Conservation (phyloP, 2,888 invertebrate species). For the Melikaiella ostensackeni region DNA sequence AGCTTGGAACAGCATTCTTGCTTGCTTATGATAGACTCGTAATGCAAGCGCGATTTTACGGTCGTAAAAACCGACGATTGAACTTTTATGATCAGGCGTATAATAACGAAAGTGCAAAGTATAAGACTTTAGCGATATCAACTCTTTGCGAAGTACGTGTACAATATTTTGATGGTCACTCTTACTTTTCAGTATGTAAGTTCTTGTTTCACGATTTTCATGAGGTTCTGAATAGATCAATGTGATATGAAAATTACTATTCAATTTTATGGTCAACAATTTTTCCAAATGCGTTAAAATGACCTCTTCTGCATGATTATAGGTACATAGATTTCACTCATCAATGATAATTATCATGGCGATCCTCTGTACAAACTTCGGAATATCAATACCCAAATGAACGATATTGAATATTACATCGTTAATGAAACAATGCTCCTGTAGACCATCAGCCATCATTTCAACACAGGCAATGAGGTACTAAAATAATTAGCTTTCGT, state of each 20-base stretch:
- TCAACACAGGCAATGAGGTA: neutral
- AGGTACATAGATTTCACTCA: too few species aligned
- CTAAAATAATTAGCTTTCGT: neutral
- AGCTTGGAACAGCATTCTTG: neutral
- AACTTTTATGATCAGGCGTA: constrained; percentile 11
- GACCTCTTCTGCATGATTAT: neutral
- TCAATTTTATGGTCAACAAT: neutral
- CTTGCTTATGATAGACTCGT: neutral
- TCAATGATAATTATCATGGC: neutral
- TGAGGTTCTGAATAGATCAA: neutral
- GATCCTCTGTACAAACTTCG: neutral
- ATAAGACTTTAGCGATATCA: constrained; percentile 22
- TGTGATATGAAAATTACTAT: neutral
- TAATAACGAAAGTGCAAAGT: constrained; percentile 31
- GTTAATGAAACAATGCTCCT: constrained; percentile 21
- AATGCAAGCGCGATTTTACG: constrained; percentile 22
- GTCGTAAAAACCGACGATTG: constrained; percentile 14
- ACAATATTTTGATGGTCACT: constrained; percentile 9
- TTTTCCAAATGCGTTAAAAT: neutral
- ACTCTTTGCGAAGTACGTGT: constrained; percentile 16
- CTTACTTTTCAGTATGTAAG: neutral
- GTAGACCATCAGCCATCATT: constrained; percentile 2
- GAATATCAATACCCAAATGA: constrained; percentile 3
- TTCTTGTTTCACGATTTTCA: neutral
- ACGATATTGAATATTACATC: constrained; percentile 12